Base-by-base conservation (phyloP, 23 tunicate species). In the Ciona savignyi region DNA sequence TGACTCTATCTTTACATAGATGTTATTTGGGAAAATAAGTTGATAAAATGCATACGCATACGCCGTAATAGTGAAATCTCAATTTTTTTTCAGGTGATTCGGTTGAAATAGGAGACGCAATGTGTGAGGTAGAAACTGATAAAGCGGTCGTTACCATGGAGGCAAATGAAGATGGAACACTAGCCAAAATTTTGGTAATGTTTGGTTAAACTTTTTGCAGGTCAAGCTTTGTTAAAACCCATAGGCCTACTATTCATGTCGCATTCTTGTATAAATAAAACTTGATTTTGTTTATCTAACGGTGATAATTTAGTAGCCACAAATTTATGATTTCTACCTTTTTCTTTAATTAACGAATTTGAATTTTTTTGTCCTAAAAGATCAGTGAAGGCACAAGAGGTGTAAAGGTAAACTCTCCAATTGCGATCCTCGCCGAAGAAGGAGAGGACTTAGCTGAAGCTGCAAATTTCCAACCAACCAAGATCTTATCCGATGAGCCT, bases 111-210 rank as follows among this genome's bases (percentile, higher is more conserved):
- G 95, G 95, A 28, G 95, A 88, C 72, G 95, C 86, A 1, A 62
- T 88, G 75, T 88, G 95, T 77, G 95, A 88, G 49, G 88, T 88
- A 15, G 95, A 88, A 72, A 88, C 95, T 49, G 95, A 88, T 49
- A 88, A 88, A 67, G 95, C 95, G 32, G 95, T 88, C 0, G 95
- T 88, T 0, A 77, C 95, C 33, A 71, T 88, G 82, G 95, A 88
- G 33, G 80, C 95, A 0, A 77, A 51, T 51, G 95, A 82, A 27
- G 88, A 83, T 26, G 95, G 95, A 23, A 75, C 35, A 1, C 63
- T 88, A 15, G 95, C 95, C 42, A 83, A 88, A 56, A 88, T 88
- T 63, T 61, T 88, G 75, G 84, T 79, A 27, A 35, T 49, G n/a
- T n/a, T n/a, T n/a, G n/a, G n/a, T n/a, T n/a, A n/a, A n/a, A n/a